Evolutionary conservation across 2,888 invertebrate genomes (phyloP), one percentile per base, ranked within the genome.

Genomic region (Dioctria linearis): DNA sequence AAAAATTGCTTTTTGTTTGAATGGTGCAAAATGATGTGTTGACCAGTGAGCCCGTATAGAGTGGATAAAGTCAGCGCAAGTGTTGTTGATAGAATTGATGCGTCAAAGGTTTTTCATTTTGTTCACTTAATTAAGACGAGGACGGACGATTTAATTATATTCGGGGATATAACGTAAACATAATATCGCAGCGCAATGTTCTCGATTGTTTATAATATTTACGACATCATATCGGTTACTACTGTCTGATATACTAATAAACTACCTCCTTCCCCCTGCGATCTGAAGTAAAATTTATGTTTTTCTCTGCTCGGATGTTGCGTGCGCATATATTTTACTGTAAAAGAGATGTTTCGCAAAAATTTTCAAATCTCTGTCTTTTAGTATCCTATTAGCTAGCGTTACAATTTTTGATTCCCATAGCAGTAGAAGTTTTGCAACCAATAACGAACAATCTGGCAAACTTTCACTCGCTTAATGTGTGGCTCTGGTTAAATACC

Each of bases 401-500:
- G 6, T 6, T 46, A 46, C 1, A 0, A 54, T 11, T n/a, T 54
- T 11, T 54, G 9, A 39, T 39, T 69, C 54, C 49, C 51, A 39
- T n/a, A 37, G 11, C 9, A 39, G n/a, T n/a, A n/a, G 49, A 5
- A 51, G 39, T 69, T 69, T 69, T 49, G 39, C 51, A 51, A 69
- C 51, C 69, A 9, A 51, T 37, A 11, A 46, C 11, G n/a, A 25
- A 25, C 69, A 13, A 69, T 69, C 51, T 69, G 40, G 67, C 37
- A 5, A 75, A 75, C 75, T 75, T 75, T 75, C 75, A 75, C 75
- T 75, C 46, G 42, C 11, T 73, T 40, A 73, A 73, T 73, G 49
- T 49, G 25, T 25, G 25, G 25, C 25, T 25, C 25, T 25, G 59
- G 57, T 11, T 59, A 42, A 61, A 61, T 75, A 40, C 61, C 46